Evolutionary conservation across 2,888 invertebrate species (phyloP).

Genomic region (Gastrophysa polygoni): DNA sequence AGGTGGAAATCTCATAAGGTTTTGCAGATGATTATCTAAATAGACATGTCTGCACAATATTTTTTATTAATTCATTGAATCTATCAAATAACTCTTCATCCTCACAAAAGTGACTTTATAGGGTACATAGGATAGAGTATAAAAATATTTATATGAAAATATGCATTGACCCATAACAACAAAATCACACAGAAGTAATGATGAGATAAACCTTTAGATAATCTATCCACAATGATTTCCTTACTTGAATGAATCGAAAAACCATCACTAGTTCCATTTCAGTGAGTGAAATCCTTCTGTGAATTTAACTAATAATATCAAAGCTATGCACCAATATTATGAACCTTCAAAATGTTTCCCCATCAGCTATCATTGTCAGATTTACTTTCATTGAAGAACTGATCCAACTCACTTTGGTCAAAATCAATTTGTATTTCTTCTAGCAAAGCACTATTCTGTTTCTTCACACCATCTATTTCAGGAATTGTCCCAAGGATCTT

Average conservation of each 20-base stretch:
- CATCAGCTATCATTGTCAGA: neutral
- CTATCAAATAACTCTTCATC: neutral
- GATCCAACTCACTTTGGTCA: conserved; percentile 66
- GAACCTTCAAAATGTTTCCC: too few relatives aligned
- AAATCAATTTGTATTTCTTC: conserved; percentile 70
- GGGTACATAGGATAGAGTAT: neutral
- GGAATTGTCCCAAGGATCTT: conserved; percentile 67
- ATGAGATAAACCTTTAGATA: neutral
- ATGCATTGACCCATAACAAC: neutral
- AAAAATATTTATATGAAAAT: neutral
- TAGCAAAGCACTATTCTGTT: conserved; percentile 58
- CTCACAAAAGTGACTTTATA: neutral
- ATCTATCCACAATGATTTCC: neutral
- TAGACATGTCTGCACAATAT: too few relatives aligned
- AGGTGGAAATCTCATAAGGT: too few relatives aligned
- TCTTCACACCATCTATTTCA: conserved; percentile 43
- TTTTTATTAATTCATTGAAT: neutral
- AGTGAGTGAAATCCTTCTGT: too few relatives aligned
- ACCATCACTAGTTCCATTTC: too few relatives aligned
- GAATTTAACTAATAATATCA: too few relatives aligned
- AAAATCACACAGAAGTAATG: neutral
- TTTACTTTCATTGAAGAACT: conserved; percentile 62
- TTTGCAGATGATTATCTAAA: too few relatives aligned
- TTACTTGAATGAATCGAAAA: too few relatives aligned
- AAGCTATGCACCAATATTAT: neutral